Evolutionary conservation across 2,113 vertebrate species (phyloP).

Genomic region (Catharus bicknelli): DNA sequence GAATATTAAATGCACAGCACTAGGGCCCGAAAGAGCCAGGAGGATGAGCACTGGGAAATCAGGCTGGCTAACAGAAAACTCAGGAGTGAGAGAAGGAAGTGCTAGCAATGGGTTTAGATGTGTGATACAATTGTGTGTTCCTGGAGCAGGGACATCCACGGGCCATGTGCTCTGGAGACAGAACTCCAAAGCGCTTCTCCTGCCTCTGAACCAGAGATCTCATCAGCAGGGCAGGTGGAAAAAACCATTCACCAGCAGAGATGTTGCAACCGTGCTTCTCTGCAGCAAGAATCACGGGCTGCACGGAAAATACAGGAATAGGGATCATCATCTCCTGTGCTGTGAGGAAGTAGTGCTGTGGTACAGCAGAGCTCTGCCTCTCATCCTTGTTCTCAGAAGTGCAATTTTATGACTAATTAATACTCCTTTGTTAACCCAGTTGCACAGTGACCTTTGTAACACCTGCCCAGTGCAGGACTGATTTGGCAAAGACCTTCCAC

Average conservation of each 20-base stretch:
- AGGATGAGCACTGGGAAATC: background rate
- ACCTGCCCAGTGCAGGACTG: background rate
- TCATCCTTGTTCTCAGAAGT: background rate
- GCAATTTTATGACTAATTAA: background rate
- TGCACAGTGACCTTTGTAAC: background rate
- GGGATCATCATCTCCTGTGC: background rate
- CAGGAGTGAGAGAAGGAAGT: background rate
- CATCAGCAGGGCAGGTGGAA: background rate
- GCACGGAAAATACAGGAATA: background rate
- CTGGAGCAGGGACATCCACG: fast-evolving
- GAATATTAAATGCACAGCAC: background rate
- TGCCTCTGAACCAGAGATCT: background rate
- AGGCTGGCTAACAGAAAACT: background rate
- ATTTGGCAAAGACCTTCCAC: background rate
- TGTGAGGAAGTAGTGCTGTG: background rate
- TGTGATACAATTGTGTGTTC: background rate
- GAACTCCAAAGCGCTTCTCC: fast-evolving
- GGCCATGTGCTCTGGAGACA: fast-evolving
- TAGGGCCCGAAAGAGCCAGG: background rate
- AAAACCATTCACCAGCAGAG: background rate
- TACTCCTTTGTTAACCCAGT: background rate
- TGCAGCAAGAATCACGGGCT: background rate
- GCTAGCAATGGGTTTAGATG: background rate
- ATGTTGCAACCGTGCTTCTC: background rate
- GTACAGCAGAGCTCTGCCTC: background rate